phyloP scores from a whole-genome alignment of 2,113 vertebrate species.

The Paraplagusia blochii region DNA sequence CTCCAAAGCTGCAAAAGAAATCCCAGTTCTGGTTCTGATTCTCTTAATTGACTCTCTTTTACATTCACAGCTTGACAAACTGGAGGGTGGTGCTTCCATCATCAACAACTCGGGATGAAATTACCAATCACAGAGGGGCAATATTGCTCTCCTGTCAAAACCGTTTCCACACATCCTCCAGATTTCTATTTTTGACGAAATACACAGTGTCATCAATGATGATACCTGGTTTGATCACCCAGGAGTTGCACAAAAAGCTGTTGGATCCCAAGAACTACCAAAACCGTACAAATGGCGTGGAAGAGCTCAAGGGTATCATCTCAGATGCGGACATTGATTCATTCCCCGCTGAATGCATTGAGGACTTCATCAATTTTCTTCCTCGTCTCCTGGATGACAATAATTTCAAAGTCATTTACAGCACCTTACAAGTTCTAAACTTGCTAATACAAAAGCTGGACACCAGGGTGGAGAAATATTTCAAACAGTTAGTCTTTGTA shows the following conservation, averaged over 20 bases:
- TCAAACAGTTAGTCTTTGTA: conserved; percentile 75
- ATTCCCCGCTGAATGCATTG: conserved; percentile 68
- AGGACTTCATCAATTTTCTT: conserved; percentile 80
- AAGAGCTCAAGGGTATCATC: conserved; percentile 80
- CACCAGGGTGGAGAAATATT: conserved; percentile 66
- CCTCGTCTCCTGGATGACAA: conserved; percentile 79
- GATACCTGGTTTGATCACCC: conserved; percentile 83
- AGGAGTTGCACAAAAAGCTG: conserved; percentile 82
- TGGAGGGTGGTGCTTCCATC: conserved; percentile 32
- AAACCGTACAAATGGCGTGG: conserved; percentile 81
- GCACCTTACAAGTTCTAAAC: conserved; percentile 81
- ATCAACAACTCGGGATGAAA: conserved; percentile 52
- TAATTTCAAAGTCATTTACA: conserved; percentile 85
- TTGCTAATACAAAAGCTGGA: conserved; percentile 81
- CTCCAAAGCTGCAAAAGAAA: neutral
- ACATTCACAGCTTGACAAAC: conserved; percentile 41
- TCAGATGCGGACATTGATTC: conserved; percentile 70
- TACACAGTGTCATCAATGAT: conserved; percentile 62
- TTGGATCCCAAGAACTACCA: conserved; percentile 85
- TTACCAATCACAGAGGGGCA: conserved; percentile 39
- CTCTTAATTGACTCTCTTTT: conserved; percentile 14
- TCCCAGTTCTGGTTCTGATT: neutral
- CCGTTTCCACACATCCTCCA: conserved; percentile 16
- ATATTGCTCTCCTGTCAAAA: conserved; percentile 45
- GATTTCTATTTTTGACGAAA: conserved; percentile 55